phyloP scores from a whole-genome alignment of 2,888 invertebrate species.

The Lasioglossum villosulum region DNA sequence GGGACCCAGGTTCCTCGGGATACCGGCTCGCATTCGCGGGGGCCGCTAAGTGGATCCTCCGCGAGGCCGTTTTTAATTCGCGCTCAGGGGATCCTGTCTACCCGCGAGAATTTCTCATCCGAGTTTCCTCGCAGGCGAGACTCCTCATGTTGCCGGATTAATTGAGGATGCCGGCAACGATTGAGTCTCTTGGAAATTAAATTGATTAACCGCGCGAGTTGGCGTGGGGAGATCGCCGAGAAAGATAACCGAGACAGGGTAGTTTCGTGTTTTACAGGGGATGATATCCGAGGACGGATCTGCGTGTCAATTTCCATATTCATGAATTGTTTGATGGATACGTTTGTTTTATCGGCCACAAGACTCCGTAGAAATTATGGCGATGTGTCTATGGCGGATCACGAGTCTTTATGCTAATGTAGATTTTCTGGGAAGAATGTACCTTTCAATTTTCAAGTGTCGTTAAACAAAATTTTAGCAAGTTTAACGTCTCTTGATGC shows the following conservation, averaged over 20 bases:
- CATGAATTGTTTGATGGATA: slow-evolving; percentile 11
- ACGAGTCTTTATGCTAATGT: not conserved
- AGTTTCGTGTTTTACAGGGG: slow-evolving; percentile 7
- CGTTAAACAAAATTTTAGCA: not conserved
- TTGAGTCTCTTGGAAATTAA: slow-evolving; percentile 11
- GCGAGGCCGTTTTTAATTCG: slow-evolving; percentile 45
- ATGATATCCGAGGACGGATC: not conserved
- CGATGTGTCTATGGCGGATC: not conserved
- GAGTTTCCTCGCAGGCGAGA: not conserved
- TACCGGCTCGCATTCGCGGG: slow-evolving; percentile 15
- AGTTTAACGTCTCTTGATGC: not conserved
- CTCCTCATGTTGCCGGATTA: not conserved
- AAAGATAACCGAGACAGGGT: not conserved
- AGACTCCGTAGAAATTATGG: not conserved
- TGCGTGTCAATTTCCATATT: slow-evolving; percentile 6
- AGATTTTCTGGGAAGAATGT: not conserved
- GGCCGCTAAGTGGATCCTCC: slow-evolving; percentile 37
- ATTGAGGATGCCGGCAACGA: not conserved
- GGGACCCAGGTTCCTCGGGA: slow-evolving; percentile 28
- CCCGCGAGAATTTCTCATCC: slow-evolving; percentile 1
- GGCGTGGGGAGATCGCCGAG: not conserved
- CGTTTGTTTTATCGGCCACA: slow-evolving; percentile 3
- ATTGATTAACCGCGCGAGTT: not conserved
- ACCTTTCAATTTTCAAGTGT: not conserved
- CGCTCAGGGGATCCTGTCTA: not conserved